Conservation (phyloP, 2,113 vertebrate species). For the Melierax canorus region DNA sequence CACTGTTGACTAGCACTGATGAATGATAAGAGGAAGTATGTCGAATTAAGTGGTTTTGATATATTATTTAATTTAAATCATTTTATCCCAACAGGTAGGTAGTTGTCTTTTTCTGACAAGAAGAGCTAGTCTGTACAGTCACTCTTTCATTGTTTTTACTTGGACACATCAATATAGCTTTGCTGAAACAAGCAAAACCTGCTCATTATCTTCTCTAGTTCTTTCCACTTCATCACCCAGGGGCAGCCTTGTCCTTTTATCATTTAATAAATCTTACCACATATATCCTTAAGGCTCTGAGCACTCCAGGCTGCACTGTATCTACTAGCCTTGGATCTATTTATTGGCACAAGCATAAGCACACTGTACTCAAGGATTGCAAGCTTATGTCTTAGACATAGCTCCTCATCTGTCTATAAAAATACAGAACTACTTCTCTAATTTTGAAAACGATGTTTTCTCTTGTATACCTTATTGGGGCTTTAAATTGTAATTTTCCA, state of each 20-base stretch:
- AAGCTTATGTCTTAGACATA: not conserved
- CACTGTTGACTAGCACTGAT: not conserved
- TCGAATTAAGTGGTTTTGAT: not conserved
- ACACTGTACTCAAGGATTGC: not conserved
- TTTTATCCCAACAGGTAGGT: not conserved
- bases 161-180: not conserved
- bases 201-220: not conserved
- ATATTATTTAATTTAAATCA: not conserved
- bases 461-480: not conserved
- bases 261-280: not conserved
- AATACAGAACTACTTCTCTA: not conserved
- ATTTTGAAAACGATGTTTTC: not conserved
- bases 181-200: slow-evolving; percentile 48
- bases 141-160: slow-evolving; percentile 9
- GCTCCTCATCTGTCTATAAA: not conserved
- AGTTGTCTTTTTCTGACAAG: not conserved
- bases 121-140: not conserved
- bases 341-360: not conserved
- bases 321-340: not conserved
- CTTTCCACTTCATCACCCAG: not conserved
- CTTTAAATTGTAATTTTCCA: not conserved
- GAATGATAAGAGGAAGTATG: not conserved
- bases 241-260: not conserved
- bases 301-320: accelerated
- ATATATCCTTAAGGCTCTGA: not conserved